These are phyloP conservation scores for Hirtodrosophila duncani DNA, from an alignment of 2,888 invertebrate genomes.

Conservation along the genomic window DNA sequence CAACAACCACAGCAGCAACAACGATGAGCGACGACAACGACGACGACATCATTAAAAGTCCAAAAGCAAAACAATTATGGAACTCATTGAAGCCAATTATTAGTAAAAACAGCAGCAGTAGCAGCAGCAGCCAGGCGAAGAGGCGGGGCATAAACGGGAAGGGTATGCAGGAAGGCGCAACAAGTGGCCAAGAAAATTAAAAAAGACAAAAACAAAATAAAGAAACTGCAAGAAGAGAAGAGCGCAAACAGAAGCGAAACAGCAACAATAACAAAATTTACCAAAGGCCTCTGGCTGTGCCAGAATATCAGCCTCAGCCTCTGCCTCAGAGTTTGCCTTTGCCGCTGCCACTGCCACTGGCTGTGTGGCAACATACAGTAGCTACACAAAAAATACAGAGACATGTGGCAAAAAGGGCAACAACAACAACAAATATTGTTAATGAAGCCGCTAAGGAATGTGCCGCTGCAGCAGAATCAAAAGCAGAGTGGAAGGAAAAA, in stretches of 20 bases:
- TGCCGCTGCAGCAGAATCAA: constrained; percentile 37
- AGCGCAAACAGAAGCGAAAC: constrained; percentile 39
- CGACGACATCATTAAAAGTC: constrained; percentile 70
- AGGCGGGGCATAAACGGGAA: not conserved
- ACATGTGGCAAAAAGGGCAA: constrained; percentile 68
- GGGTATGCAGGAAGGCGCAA: constrained; percentile 37
- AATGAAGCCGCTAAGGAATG: constrained; percentile 70
- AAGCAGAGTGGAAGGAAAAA: constrained; percentile 3
- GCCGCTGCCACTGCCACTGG: not conserved
- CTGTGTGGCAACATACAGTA: constrained; percentile 67
- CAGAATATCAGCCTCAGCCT: too few species aligned
- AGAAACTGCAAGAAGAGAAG: constrained; percentile 12
- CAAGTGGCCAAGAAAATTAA: constrained; percentile 40
- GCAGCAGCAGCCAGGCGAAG: constrained; percentile 5
- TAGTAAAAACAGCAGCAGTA: constrained; percentile 58
- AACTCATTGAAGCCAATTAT: constrained; percentile 77
- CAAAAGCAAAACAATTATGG: constrained; percentile 75
- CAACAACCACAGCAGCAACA: constrained; percentile 4
- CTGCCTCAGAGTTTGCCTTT: not conserved
- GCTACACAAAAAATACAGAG: constrained; percentile 46
- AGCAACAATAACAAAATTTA: too few species aligned
- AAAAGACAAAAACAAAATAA: constrained; percentile 15
- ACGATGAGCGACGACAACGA: constrained; percentile 20
- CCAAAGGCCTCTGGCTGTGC: too few species aligned
- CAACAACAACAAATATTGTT: constrained; percentile 59